Evolutionary conservation across 1,140 invertebrate species (phyloP).

Genomic region (Zaprionus camerounensis): DNA sequence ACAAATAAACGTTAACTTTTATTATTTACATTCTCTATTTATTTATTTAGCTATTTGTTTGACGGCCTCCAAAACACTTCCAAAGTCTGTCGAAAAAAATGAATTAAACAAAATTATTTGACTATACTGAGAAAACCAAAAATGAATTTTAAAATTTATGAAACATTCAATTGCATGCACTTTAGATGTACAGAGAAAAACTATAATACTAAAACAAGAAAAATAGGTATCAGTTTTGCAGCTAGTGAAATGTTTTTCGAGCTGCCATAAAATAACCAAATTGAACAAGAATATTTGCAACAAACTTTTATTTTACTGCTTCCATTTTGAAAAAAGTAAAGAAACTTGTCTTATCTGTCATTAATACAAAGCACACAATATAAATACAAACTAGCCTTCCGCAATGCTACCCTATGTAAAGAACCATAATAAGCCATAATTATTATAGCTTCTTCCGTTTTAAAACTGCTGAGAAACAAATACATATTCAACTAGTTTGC

Average conservation of each 20-base stretch:
- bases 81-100: conserved; percentile 30
- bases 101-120: conserved; percentile 32
- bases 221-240: conserved; percentile 23
- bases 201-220: neutral
- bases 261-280: conserved; percentile 8
- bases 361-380: neutral
- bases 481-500: conserved; percentile 1
- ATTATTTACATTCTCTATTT: conserved; percentile 29
- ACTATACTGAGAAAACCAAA: conserved; percentile 34
- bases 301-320: conserved; percentile 35
- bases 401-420: conserved; percentile 11
- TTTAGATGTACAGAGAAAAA: conserved; percentile 37
- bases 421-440: conserved; percentile 25
- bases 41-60: conserved; percentile 22
- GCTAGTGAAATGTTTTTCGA: neutral
- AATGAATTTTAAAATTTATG: conserved; percentile 27
- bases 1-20: conserved; percentile 19
- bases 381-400: conserved; percentile 5
- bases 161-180: conserved; percentile 38
- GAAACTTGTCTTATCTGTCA: neutral
- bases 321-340: conserved; percentile 16
- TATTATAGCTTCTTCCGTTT: conserved; percentile 25
- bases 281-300: conserved; percentile 17
- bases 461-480: conserved; percentile 6
- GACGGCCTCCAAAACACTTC: conserved; percentile 35